Evolutionary conservation across 2,888 invertebrate genomes (phyloP).

Genomic region (Philereme transversata): DNA sequence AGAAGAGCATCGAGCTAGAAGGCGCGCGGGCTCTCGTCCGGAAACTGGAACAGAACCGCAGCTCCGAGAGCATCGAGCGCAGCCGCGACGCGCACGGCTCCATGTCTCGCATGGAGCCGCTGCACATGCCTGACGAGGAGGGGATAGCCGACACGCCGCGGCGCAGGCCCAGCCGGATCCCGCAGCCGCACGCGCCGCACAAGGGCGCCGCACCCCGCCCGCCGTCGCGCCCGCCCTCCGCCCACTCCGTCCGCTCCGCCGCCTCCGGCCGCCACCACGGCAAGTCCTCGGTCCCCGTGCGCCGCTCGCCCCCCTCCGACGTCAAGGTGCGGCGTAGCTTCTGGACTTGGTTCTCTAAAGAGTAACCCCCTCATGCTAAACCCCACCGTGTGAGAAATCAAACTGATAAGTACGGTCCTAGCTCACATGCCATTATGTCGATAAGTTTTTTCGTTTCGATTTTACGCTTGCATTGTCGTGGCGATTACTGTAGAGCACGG

Average conservation of each 20-base stretch:
- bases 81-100: conserved; percentile 48
- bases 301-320: conserved; percentile 71
- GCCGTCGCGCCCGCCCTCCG: conserved; percentile 46
- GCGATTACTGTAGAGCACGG: conserved; percentile 23
- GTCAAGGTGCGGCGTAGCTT: conserved; percentile 89
- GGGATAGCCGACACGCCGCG: conserved; percentile 81
- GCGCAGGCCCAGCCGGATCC: conserved; percentile 87
- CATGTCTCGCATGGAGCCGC: conserved; percentile 78
- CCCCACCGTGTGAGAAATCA: conserved; percentile 62
- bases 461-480: conserved; percentile 37
- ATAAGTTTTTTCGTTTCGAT: conserved; percentile 67
- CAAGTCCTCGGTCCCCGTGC: conserved; percentile 69
- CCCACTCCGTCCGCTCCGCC: conserved; percentile 53
- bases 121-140: conserved; percentile 74
- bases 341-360: conserved; percentile 86
- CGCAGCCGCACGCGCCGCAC: conserved; percentile 78
- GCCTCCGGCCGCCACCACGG: conserved; percentile 45
- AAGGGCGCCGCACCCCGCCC: conserved; percentile 84
- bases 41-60: conserved; percentile 87
- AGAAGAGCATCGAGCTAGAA: conserved; percentile 92
- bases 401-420: conserved; percentile 31
- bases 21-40: conserved; percentile 91
- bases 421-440: conserved; percentile 79
- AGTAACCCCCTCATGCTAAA: conserved; percentile 43
- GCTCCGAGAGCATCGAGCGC: conserved; percentile 36